A percentile compares a stretch with the other conserved stretches of the same genome.
Conservation (phyloP, 2,888 invertebrate species). For the Cloeon dipterum region DNA sequence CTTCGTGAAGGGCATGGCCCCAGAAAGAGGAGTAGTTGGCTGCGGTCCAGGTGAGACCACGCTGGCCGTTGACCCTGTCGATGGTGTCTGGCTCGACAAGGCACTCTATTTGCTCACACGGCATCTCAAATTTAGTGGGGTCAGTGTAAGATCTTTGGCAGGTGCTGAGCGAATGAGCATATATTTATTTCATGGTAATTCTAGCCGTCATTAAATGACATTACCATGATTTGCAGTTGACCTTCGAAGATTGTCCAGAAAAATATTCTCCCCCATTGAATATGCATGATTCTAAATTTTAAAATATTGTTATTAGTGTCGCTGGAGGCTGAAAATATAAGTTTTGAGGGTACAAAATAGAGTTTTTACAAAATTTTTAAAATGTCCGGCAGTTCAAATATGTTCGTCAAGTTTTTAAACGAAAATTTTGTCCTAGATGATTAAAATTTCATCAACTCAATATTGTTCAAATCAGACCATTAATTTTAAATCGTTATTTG, state of each 20-base stretch:
- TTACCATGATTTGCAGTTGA: constrained; percentile 58
- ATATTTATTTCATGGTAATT: not conserved
- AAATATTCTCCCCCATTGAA: constrained; percentile 27
- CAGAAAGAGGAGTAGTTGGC: constrained; percentile 63
- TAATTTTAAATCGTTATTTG: no score
- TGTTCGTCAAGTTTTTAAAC: no score
- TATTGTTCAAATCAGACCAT: no score
- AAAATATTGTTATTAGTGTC: no score
- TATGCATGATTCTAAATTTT: no score
- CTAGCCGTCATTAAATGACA: constrained; percentile 13
- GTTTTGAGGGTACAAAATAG: no score
- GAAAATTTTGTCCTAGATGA: no score
- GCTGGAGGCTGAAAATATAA: no score
- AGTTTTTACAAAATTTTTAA: no score
- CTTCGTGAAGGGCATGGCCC: constrained; percentile 61
- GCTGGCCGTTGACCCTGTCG: constrained; percentile 33
- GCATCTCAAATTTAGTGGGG: constrained; percentile 20
- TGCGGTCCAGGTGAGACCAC: constrained; percentile 45
- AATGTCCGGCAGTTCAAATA: no score
- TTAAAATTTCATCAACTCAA: no score
- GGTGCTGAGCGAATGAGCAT: not conserved
- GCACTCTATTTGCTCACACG: constrained; percentile 50
- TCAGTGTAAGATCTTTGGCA: not conserved
- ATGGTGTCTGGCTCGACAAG: constrained; percentile 48
- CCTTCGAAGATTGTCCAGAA: constrained; percentile 25